These are phyloP conservation scores for Platysteira castanea DNA, from an alignment of 2,113 vertebrate species.

Conservation along the genomic window DNA sequence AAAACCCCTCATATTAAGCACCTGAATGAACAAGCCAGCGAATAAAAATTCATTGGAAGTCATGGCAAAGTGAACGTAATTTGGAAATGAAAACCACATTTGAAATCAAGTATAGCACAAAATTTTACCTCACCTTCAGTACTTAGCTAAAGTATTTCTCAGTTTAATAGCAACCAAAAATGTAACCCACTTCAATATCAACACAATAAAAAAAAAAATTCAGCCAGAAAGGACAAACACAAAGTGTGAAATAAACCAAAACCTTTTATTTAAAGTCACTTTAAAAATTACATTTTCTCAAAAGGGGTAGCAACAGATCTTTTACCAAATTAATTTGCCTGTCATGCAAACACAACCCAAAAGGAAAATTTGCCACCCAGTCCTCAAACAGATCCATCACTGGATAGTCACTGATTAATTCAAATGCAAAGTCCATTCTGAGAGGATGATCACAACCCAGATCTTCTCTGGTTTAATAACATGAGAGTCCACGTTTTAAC, in stretches of 20 bases:
- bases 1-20: not conserved
- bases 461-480: slow-evolving; percentile 73
- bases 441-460: slow-evolving; percentile 62
- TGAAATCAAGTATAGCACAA: slow-evolving; percentile 36
- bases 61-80: slow-evolving; percentile 18
- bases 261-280: slow-evolving; percentile 74
- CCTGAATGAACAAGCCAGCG: slow-evolving; percentile 1
- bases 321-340: slow-evolving; percentile 32
- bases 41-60: slow-evolving; percentile 31
- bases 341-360: not conserved
- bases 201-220: slow-evolving; percentile 15
- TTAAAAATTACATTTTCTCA: slow-evolving; percentile 63
- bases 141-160: slow-evolving; percentile 29
- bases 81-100: slow-evolving; percentile 45
- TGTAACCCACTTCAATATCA: not conserved
- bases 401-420: slow-evolving; percentile 29
- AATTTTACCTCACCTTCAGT: slow-evolving; percentile 23
- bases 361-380: not conserved
- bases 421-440: slow-evolving; percentile 68
- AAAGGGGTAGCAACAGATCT: slow-evolving; percentile 28
- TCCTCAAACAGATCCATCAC: slow-evolving; percentile 35
- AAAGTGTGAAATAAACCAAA: slow-evolving; percentile 62
- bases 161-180: slow-evolving; percentile 42
- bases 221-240: slow-evolving; percentile 70
- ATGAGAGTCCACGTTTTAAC: slow-evolving; percentile 71